Conservation (phyloP, 2,888 invertebrate species). For the Drosophila paracracens region DNA sequence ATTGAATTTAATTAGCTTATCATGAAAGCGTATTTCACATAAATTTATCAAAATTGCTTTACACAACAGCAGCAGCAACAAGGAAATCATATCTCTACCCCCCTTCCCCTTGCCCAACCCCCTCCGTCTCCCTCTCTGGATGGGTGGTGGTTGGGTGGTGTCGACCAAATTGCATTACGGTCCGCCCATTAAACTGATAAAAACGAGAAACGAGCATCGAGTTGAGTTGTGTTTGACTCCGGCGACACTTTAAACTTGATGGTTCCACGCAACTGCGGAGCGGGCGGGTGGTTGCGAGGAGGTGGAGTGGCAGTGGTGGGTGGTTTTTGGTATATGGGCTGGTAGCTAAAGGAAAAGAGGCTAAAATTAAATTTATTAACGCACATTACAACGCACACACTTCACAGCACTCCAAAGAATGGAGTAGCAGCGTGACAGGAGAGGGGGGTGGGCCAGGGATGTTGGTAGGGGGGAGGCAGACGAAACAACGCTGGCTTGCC, state of each 20-base stretch:
- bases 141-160: constrained; percentile 18
- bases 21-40: constrained; percentile 81
- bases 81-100: constrained; percentile 40
- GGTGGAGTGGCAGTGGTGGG: background rate
- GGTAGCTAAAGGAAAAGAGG: constrained; percentile 42
- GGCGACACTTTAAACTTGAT: constrained; percentile 76
- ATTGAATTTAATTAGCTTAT: constrained; percentile 81
- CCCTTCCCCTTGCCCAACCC: background rate
- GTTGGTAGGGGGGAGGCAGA: background rate
- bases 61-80: constrained; percentile 61
- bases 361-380: constrained; percentile 79
- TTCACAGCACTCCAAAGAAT: constrained; percentile 60
- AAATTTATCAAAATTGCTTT: constrained; percentile 80
- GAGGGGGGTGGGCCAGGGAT: background rate
- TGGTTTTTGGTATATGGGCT: background rate
- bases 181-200: constrained; percentile 79
- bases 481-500: constrained; percentile 1
- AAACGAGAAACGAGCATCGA: constrained; percentile 72
- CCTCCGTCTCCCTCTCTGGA: background rate
- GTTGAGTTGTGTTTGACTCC: constrained; percentile 59
- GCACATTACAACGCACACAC: constrained; percentile 73
- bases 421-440: background rate
- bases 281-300: too few relatives aligned
- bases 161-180: constrained; percentile 73
- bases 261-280: constrained; percentile 21